Conservation (phyloP, 1,140 invertebrate genomes). For the Atopsyche davidsoni region DNA sequence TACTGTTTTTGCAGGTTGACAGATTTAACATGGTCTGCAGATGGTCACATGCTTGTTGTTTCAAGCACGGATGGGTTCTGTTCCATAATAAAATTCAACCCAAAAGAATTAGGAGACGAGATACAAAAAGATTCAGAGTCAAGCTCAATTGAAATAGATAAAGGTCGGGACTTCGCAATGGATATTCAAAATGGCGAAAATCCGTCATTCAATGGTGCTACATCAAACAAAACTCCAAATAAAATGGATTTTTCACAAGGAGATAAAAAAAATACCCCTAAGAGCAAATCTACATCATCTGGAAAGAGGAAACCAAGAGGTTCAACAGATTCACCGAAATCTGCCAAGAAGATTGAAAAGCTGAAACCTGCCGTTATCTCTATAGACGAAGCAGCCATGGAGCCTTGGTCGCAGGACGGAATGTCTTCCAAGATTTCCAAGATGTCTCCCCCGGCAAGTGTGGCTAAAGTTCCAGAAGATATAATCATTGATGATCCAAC, state of each 20-base stretch:
- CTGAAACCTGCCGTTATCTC: constrained; percentile 33
- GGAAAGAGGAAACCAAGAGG: constrained; percentile 15
- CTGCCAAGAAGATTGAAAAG: constrained; percentile 15
- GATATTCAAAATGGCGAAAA: no score
- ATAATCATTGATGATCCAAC: constrained; percentile 45
- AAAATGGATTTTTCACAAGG: no score
- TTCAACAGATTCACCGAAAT: constrained; percentile 15
- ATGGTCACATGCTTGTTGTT: constrained; percentile 74
- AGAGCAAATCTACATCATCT: background rate
- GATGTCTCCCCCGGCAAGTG: constrained; percentile 12
- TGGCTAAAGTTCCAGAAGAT: constrained; percentile 13
- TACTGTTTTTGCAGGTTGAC: constrained; percentile 63
- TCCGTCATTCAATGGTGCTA: no score
- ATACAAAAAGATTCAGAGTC: constrained; percentile 52
- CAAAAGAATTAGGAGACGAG: constrained; percentile 72
- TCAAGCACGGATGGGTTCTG: constrained; percentile 96
- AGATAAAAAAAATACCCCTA: no score
- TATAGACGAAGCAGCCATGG: constrained; percentile 49
- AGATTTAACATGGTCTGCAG: constrained; percentile 85
- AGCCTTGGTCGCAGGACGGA: constrained; percentile 49
- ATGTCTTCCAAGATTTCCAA: constrained; percentile 10
- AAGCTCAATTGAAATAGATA: constrained; percentile 29
- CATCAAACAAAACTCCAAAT: no score
- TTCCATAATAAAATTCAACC: constrained; percentile 79
- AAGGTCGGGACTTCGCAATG: constrained; percentile 30